Evolutionary conservation across 2,113 vertebrate genomes (phyloP).

Genomic region (Pavo muticus): DNA sequence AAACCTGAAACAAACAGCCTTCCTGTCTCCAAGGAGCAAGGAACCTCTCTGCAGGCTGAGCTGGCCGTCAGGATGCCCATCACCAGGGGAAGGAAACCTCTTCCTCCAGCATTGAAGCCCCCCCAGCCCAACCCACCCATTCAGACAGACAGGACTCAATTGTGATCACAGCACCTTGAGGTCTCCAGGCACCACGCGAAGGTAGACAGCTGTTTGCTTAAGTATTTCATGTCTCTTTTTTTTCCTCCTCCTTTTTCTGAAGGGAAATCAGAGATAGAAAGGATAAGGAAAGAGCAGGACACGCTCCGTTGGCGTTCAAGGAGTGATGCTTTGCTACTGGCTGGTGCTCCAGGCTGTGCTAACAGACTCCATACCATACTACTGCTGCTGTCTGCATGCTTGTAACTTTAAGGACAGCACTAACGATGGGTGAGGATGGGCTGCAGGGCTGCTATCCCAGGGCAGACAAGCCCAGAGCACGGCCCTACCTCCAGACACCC

Average conservation of each 20-base stretch:
- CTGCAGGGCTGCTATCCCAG: background rate
- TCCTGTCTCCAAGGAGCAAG: background rate
- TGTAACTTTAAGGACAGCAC: background rate
- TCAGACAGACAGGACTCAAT: background rate
- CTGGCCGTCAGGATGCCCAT: background rate
- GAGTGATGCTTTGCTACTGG: background rate
- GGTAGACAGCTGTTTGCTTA: background rate
- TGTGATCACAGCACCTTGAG: background rate
- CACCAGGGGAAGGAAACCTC: accelerated
- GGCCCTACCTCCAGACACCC: background rate
- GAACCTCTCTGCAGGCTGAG: background rate
- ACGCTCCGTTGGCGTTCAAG: accelerated
- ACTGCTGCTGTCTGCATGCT: accelerated
- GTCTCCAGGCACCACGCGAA: accelerated
- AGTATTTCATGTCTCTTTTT: background rate
- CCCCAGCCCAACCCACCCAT: background rate
- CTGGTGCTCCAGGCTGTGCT: background rate
- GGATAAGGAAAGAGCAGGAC: background rate
- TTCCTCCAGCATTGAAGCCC: background rate
- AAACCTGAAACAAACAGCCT: background rate
- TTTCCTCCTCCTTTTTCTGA: accelerated
- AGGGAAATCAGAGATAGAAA: background rate
- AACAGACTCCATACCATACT: background rate
- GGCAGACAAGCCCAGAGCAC: accelerated
- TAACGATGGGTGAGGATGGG: background rate